Percentiles rank a stretch among this genome's conserved stretches.
phyloP scores from a whole-genome alignment of 2,113 vertebrate species.

The Xenopus laevis region DNA sequence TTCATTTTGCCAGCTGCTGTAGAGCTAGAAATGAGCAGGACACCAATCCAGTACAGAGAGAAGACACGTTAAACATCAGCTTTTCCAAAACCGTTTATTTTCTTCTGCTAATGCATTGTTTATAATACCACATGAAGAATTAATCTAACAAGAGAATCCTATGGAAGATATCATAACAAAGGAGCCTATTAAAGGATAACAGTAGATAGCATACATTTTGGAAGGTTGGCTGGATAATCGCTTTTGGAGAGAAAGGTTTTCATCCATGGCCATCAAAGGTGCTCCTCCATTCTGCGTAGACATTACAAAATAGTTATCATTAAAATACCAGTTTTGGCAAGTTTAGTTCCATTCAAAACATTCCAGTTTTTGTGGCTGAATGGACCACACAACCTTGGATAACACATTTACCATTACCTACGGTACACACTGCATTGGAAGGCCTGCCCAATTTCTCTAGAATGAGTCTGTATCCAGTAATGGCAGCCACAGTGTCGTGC shows the following conservation, averaged over 20 bases:
- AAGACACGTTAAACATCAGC: background rate
- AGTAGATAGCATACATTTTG: constrained; percentile 32
- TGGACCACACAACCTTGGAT: background rate
- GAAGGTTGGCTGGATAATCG: constrained; percentile 12
- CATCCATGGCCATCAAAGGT: background rate
- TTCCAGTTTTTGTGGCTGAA: background rate
- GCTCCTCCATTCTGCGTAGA: background rate
- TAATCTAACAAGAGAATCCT: constrained; percentile 35
- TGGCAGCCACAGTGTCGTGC: background rate
- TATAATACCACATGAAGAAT: constrained; percentile 40
- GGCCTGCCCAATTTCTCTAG: background rate
- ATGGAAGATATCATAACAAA: constrained; percentile 35
- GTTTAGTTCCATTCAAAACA: background rate
- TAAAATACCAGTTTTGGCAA: background rate
- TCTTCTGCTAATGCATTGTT: constrained; percentile 43
- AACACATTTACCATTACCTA: background rate
- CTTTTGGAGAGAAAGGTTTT: background rate
- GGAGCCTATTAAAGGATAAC: constrained; percentile 26
- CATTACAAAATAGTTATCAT: background rate
- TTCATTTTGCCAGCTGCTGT: too few relatives aligned
- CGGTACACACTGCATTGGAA: background rate
- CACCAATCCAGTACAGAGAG: too few relatives aligned
- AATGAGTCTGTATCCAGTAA: background rate
- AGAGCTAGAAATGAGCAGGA: too few relatives aligned
- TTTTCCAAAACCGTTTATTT: constrained; percentile 34